Evolutionary conservation across 2,797 vertebrate species (phyloP).

Genomic region (Lateolabrax maculatus): DNA sequence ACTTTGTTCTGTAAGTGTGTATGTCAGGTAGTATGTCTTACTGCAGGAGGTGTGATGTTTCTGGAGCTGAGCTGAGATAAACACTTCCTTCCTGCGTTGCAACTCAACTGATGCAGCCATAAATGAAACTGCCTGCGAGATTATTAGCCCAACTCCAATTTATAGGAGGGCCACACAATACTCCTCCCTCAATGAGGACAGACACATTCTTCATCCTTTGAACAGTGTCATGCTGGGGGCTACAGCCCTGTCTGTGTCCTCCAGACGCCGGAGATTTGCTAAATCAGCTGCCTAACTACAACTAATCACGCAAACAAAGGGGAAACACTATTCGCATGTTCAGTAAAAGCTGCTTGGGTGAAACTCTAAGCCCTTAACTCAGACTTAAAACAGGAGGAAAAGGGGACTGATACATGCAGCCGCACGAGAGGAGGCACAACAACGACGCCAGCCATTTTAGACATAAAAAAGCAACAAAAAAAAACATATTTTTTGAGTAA

Average conservation of each 20-base stretch:
- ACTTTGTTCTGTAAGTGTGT: neutral
- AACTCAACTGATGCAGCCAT: neutral
- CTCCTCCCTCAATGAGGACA: neutral
- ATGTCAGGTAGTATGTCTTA: neutral
- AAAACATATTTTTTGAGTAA: neutral
- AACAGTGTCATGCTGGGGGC: neutral
- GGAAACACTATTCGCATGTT: neutral
- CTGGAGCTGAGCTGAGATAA: neutral
- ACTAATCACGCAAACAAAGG: constrained; percentile 4
- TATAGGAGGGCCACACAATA: neutral
- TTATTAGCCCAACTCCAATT: neutral
- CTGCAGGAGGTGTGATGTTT: constrained; percentile 14
- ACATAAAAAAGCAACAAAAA: constrained; percentile 1
- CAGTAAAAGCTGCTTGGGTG: neutral
- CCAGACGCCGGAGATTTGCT: neutral
- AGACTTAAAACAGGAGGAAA: neutral
- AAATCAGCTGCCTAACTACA: neutral
- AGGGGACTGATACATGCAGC: neutral
- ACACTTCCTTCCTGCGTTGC: constrained; percentile 2
- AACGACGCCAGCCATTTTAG: neutral
- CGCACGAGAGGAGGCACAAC: neutral
- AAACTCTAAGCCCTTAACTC: neutral
- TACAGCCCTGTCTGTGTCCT: neutral
- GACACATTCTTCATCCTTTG: neutral
- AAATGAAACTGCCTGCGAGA: constrained; percentile 4